phyloP scores from a whole-genome alignment of 2,113 vertebrate species.

The Illadopsis cleaveri region DNA sequence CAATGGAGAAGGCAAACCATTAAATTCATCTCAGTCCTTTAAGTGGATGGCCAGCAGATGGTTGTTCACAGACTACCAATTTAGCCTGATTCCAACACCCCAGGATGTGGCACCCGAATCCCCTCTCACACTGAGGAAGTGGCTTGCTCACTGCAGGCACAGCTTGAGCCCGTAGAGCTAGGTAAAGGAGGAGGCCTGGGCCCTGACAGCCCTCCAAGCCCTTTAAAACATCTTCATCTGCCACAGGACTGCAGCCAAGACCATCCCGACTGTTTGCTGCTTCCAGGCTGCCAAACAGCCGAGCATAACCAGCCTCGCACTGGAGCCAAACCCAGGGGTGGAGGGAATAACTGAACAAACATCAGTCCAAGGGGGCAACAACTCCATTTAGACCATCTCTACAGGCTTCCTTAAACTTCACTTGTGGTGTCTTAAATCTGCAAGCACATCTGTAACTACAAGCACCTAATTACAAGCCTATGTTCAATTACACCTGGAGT shows the following conservation, averaged over 20 bases:
- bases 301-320: accelerated
- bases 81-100: not conserved
- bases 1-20: not conserved
- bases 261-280: not conserved
- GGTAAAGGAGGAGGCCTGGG: not conserved
- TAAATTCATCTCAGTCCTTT: not conserved
- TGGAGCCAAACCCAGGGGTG: accelerated
- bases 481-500: not conserved
- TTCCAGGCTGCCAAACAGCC: not conserved
- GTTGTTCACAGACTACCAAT: not conserved
- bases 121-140: not conserved
- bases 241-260: not conserved
- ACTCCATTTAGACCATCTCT: accelerated
- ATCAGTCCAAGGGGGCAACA: not conserved
- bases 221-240: not conserved
- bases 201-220: not conserved
- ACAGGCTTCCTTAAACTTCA: not conserved
- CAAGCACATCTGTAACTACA: not conserved
- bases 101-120: not conserved
- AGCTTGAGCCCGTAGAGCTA: not conserved
- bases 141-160: not conserved
- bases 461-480: not conserved
- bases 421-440: not conserved
- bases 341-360: accelerated
- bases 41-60: not conserved